Evolutionary conservation across 2,888 invertebrate species (phyloP).

Genomic region (Nebria brevicollis): DNA sequence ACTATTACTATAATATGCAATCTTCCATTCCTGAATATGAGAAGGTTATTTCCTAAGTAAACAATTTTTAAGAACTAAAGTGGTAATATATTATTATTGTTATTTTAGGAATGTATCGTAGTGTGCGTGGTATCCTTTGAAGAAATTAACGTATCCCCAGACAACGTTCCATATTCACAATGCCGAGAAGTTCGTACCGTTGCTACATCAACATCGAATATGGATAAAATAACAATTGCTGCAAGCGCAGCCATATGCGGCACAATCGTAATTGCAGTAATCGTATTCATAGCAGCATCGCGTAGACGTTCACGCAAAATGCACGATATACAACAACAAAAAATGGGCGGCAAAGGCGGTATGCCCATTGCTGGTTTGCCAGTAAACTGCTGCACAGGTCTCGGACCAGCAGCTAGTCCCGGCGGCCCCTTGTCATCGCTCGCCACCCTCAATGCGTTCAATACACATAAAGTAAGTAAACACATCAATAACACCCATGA

Average conservation of each 20-base stretch:
- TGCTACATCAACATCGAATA: constrained; percentile 83
- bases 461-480: constrained; percentile 76
- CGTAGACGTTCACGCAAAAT: constrained; percentile 81
- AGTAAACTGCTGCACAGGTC: constrained; percentile 80
- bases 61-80: not conserved
- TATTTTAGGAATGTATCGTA: constrained; percentile 85
- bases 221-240: constrained; percentile 95
- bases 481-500: not conserved
- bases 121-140: constrained; percentile 93
- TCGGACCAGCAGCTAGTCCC: constrained; percentile 79
- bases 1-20: too few relatives aligned
- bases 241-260: constrained; percentile 94
- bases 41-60: not conserved
- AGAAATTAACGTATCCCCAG: constrained; percentile 87
- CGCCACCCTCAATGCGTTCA: constrained; percentile 85
- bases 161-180: constrained; percentile 85
- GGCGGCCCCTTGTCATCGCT: constrained; percentile 83
- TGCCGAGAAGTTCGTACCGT: constrained; percentile 91
- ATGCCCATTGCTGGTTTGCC: constrained; percentile 79
- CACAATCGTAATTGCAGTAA: constrained; percentile 89
- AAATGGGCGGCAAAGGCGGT: constrained; percentile 68
- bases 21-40: too few relatives aligned
- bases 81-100: constrained; percentile 30
- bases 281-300: constrained; percentile 89
- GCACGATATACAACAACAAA: constrained; percentile 76